phyloP scores from a whole-genome alignment of 2,888 invertebrate genomes.

The Proisotoma minuta region DNA sequence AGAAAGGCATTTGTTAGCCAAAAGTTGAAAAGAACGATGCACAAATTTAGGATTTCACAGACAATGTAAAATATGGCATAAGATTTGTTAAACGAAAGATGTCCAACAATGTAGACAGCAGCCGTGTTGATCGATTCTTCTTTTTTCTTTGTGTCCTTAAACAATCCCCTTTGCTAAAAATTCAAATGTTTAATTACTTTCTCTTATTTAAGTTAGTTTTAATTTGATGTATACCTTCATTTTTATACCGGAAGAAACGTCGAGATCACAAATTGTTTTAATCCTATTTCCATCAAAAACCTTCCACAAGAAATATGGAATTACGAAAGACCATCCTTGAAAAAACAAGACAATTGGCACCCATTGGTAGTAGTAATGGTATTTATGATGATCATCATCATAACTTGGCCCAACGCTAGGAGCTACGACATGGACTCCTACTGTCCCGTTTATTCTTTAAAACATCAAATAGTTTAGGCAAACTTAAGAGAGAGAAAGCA shows the following conservation, averaged over 20 bases:
- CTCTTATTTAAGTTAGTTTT: no score
- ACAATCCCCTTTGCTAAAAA: background rate
- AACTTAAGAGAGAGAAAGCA: background rate
- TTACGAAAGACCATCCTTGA: constrained; percentile 49
- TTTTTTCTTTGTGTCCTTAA: constrained; percentile 22
- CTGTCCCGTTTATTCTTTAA: constrained; percentile 41
- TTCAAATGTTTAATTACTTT: background rate
- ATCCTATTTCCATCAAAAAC: constrained; percentile 48
- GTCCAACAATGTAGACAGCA: constrained; percentile 38
- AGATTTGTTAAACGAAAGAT: constrained; percentile 32
- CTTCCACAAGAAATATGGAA: constrained; percentile 50
- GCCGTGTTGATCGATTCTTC: constrained; percentile 26
- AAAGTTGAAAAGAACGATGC: constrained; percentile 49
- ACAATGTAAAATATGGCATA: constrained; percentile 44
- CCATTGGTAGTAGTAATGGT: constrained; percentile 56
- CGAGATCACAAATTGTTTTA: constrained; percentile 37
- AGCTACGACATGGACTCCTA: constrained; percentile 49
- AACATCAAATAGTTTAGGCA: background rate
- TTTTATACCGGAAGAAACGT: constrained; percentile 29
- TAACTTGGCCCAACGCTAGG: constrained; percentile 44
- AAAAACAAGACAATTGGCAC: constrained; percentile 50
- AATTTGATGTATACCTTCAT: constrained; percentile 40
- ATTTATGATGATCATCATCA: constrained; percentile 45
- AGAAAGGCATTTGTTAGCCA: constrained; percentile 49
- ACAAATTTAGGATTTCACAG: constrained; percentile 47